Conservation (phyloP, 1,140 invertebrate species). For the Drusus annulatus region DNA sequence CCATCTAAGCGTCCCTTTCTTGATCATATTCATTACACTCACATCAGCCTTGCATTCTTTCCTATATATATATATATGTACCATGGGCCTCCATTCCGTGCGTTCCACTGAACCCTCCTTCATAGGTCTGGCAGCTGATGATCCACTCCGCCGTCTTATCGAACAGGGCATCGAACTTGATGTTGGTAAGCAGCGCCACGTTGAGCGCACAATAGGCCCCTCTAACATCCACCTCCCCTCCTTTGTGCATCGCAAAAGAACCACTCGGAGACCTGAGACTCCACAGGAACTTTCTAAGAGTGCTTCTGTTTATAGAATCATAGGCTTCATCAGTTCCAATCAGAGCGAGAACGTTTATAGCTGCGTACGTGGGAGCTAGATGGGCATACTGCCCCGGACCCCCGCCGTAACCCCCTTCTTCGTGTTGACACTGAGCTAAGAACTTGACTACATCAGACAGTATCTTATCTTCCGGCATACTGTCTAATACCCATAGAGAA, state of each 20-base stretch:
- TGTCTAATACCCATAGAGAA: slow-evolving; percentile 86
- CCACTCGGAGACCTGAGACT: slow-evolving; percentile 87
- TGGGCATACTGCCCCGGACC: slow-evolving; percentile 94
- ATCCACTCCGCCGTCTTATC: slow-evolving; percentile 93
- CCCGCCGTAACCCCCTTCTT: slow-evolving; percentile 93
- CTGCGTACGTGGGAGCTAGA: slow-evolving; percentile 97
- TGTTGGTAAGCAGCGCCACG: slow-evolving; percentile 90
- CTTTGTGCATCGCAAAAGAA: slow-evolving; percentile 91
- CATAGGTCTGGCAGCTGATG: slow-evolving; percentile 95
- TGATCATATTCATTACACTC: no score
- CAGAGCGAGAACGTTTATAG: slow-evolving; percentile 92
- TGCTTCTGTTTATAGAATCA: slow-evolving; percentile 86
- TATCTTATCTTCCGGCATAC: slow-evolving; percentile 78
- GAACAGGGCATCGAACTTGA: slow-evolving; percentile 83
- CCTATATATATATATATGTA: no score
- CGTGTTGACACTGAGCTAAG: slow-evolving; percentile 83
- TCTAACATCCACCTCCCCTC: slow-evolving; percentile 96
- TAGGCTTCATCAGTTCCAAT: slow-evolving; percentile 92
- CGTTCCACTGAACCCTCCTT: slow-evolving; percentile 96
- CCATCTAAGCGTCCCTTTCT: no score
- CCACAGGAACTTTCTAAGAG: slow-evolving; percentile 84
- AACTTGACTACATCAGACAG: slow-evolving; percentile 80
- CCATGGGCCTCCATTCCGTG: slow-evolving; percentile 96
- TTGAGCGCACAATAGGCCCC: slow-evolving; percentile 96
- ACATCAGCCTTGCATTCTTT: no score